phyloP scores from a whole-genome alignment of 92 coral and sea anemone genomes.

The Virgularia gustaviana region DNA sequence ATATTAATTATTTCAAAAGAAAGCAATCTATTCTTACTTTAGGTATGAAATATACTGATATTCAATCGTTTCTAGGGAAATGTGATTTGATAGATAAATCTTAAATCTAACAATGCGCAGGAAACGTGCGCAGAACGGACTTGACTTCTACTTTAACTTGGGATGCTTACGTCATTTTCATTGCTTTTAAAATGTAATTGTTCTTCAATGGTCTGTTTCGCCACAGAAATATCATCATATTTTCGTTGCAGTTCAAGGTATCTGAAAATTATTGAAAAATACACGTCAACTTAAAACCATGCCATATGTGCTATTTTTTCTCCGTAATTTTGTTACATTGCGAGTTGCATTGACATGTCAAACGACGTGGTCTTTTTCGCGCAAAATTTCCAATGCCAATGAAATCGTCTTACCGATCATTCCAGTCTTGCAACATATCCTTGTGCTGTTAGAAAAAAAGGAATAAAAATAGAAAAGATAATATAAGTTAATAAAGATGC shows the following conservation, averaged over 20 bases:
- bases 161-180: slow-evolving; percentile 67
- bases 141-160: background rate
- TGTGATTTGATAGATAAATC: background rate
- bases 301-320: background rate
- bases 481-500: background rate
- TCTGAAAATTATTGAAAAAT: slow-evolving; percentile 28
- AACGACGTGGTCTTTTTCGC: background rate
- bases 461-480: background rate
- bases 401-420: slow-evolving; percentile 37
- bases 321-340: background rate
- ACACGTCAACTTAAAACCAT: background rate
- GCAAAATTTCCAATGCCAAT: background rate
- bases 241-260: slow-evolving; percentile 62
- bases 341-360: background rate
- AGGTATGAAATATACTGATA: too few species aligned
- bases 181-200: slow-evolving; percentile 75
- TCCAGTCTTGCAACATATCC: slow-evolving; percentile 46
- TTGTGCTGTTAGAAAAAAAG: slow-evolving; percentile 19
- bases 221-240: slow-evolving; percentile 69
- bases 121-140: background rate
- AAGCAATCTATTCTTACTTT: too few species aligned
- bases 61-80: too few species aligned
- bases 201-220: slow-evolving; percentile 64
- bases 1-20: too few species aligned
- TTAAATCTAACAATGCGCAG: background rate